A percentile compares a stretch with the other conserved stretches of the same genome.
These are phyloP conservation scores for Gorsachius goisagi DNA, from an alignment of 2,113 vertebrate species.

Conservation along the genomic window DNA sequence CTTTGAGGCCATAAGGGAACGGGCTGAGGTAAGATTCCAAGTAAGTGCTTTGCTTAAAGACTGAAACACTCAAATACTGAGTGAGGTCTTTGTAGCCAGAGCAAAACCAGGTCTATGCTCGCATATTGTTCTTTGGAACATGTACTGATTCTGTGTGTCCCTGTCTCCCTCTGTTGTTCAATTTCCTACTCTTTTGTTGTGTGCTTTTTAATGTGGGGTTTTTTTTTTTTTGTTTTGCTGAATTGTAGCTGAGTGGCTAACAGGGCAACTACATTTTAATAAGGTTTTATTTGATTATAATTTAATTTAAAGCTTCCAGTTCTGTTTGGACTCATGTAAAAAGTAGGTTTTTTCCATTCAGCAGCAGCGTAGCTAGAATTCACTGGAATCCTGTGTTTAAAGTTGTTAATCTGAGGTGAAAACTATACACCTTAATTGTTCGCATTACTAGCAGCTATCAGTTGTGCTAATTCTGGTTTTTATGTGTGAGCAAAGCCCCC, in stretches of 20 bases:
- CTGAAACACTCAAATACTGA: neutral
- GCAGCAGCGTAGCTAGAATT: neutral
- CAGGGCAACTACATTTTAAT: constrained; percentile 60
- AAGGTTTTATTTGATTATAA: constrained; percentile 61
- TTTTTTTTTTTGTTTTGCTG: neutral
- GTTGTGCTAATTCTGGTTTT: neutral
- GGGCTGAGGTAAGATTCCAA: neutral
- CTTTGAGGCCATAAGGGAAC: neutral
- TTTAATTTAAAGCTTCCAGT: constrained; percentile 58
- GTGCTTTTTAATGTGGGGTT: neutral
- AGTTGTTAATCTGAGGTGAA: neutral
- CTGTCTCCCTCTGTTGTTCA: constrained; percentile 65
- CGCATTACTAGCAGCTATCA: neutral
- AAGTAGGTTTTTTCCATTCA: neutral
- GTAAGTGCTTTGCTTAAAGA: neutral
- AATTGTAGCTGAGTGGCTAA: constrained; percentile 27
- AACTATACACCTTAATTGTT: neutral
- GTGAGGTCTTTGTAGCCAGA: constrained; percentile 50
- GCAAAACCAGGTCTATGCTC: constrained; percentile 36
- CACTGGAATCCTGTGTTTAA: neutral
- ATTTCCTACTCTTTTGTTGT: neutral
- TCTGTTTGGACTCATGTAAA: constrained; percentile 30
- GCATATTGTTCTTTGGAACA: neutral
- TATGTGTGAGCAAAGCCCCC: neutral
- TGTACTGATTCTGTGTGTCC: constrained; percentile 19